Evolutionary conservation across 2,797 vertebrate genomes (phyloP).

Genomic region (Crax fasciolata): DNA sequence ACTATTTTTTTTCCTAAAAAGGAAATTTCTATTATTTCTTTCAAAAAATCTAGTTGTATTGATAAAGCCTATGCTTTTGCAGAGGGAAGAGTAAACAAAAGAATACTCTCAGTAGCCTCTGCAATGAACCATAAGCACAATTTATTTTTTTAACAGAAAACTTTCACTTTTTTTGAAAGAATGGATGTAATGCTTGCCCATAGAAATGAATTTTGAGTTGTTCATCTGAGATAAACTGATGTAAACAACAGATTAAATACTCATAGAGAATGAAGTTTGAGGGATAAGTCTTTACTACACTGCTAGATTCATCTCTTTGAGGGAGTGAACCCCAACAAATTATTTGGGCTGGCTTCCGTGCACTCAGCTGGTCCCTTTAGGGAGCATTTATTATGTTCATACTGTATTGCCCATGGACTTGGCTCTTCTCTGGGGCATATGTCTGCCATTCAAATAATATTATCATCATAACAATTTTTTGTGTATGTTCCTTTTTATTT

Average conservation of each 20-base stretch:
- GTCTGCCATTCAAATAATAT: neutral
- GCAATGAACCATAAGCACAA: neutral
- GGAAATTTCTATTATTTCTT: neutral
- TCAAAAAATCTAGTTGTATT: neutral
- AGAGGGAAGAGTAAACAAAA: neutral
- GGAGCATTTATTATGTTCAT: neutral
- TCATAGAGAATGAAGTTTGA: neutral
- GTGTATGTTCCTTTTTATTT: neutral
- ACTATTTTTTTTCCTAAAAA: neutral
- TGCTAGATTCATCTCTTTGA: neutral
- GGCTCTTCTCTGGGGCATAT: neutral
- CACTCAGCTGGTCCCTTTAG: neutral
- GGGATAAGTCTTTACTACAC: neutral
- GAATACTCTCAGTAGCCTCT: neutral
- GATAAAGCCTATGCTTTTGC: neutral
- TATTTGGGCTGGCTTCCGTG: neutral
- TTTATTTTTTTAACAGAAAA: neutral
- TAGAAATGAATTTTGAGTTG: neutral
- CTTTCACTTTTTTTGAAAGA: neutral
- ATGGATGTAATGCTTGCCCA: neutral
- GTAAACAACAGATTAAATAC: neutral
- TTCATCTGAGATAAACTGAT: neutral
- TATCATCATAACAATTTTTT: neutral
- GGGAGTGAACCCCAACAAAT: neutral
- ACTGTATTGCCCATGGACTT: neutral